A percentile compares a stretch with the other conserved stretches of the same genome.
These are phyloP conservation scores for Adela reaumurella DNA, from an alignment of 2,888 invertebrate species.

Conservation along the genomic window DNA sequence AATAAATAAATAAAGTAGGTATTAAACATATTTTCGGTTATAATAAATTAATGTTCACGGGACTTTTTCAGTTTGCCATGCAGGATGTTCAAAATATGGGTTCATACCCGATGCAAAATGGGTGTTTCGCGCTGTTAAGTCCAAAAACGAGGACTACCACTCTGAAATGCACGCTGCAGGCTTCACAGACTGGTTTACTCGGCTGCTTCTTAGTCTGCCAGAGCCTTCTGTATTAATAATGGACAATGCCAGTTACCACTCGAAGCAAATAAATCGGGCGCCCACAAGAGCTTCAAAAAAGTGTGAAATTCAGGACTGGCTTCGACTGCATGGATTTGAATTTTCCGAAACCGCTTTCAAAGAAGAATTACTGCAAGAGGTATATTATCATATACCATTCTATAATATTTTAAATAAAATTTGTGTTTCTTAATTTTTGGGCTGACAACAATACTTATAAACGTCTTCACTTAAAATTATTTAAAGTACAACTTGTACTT, in stretches of 20 bases:
- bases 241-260: constrained; percentile 8
- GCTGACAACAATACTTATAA: too few relatives aligned
- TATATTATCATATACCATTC: neutral
- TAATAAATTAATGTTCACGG: neutral
- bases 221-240: constrained; percentile 6
- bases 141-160: neutral
- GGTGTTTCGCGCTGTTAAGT: neutral
- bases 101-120: neutral
- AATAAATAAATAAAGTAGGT: neutral
- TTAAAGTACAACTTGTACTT: too few relatives aligned
- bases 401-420: too few relatives aligned
- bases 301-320: neutral
- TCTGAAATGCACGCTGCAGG: neutral
- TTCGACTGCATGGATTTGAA: constrained; percentile 1
- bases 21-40: neutral
- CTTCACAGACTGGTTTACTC: neutral
- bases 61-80: neutral
- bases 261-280: constrained; percentile 8
- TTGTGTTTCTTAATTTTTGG: too few relatives aligned
- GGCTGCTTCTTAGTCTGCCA: neutral
- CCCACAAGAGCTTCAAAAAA: neutral
- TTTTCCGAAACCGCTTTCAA: neutral
- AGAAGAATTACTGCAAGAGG: neutral
- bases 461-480: too few relatives aligned
- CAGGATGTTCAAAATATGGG: neutral